phyloP scores from a whole-genome alignment of 2,113 vertebrate species.

The Paraplagusia blochii region DNA sequence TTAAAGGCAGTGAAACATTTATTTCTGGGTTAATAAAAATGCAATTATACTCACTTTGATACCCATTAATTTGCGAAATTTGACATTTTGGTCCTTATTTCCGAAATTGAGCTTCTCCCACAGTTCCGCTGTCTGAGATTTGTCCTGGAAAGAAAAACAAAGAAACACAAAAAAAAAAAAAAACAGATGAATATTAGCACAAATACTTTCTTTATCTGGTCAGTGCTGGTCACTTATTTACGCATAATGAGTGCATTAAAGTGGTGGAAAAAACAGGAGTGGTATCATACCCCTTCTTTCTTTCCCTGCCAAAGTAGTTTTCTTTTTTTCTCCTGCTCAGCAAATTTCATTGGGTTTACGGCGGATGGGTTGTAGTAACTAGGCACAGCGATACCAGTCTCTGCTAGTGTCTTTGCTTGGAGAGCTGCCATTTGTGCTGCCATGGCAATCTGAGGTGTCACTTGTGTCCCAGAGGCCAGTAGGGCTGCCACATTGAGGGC shows the following conservation, averaged over 20 bases:
- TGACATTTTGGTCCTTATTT: conserved; percentile 99
- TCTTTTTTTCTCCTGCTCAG: conserved; percentile 95
- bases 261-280: not conserved
- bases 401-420: conserved; percentile 93
- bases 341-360: conserved; percentile 96
- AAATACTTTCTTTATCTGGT: not conserved
- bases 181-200: not conserved
- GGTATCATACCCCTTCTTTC: conserved; percentile 88
- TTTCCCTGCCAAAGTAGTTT: conserved; percentile 99
- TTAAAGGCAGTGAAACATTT: not conserved
- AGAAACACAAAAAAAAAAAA: not conserved
- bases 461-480: conserved; percentile 94
- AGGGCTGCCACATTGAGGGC: conserved; percentile 94
- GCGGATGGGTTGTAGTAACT: conserved; percentile 97
- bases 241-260: not conserved
- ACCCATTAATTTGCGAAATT: conserved; percentile 98
- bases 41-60: conserved; percentile 84
- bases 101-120: conserved; percentile 99
- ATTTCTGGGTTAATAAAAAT: not conserved
- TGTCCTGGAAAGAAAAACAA: conserved; percentile 77
- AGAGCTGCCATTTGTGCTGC: conserved; percentile 97
- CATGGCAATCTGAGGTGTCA: conserved; percentile 98
- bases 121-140: conserved; percentile 95
- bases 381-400: conserved; percentile 96
- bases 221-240: not conserved